Percentiles rank a stretch among this genome's conserved stretches.
These are phyloP conservation scores for Larimichthys crocea DNA, from an alignment of 2,113 vertebrate genomes.

Conservation along the genomic window DNA sequence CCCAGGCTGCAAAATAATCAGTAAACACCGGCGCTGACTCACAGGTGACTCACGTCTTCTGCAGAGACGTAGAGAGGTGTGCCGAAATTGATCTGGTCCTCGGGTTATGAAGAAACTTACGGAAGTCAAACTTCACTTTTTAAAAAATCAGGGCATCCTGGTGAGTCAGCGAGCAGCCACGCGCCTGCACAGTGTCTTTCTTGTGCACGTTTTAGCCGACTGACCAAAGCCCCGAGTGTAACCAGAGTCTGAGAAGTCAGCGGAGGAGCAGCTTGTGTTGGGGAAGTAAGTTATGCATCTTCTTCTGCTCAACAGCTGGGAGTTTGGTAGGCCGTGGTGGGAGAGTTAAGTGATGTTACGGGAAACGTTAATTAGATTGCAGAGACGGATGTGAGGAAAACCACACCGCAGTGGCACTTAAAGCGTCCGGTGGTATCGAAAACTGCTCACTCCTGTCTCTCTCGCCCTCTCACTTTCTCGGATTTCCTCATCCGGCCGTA, in stretches of 20 bases:
- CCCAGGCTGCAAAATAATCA: slow-evolving; percentile 15
- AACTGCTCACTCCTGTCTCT: not conserved
- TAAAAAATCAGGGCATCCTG: not conserved
- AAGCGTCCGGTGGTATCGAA: not conserved
- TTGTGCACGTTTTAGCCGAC: not conserved
- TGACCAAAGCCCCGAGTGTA: not conserved
- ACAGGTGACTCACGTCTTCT: slow-evolving; percentile 43
- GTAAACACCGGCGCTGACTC: slow-evolving; percentile 35
- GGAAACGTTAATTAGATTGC: slow-evolving; percentile 42
- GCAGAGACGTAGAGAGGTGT: not conserved
- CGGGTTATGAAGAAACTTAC: not conserved
- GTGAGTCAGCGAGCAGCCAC: not conserved
- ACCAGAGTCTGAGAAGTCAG: not conserved
- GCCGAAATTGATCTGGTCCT: not conserved
- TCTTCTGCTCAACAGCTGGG: slow-evolving; percentile 34
- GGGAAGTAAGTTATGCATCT: not conserved
- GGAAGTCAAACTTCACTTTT: not conserved
- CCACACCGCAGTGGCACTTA: not conserved
- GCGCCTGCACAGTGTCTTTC: not conserved
- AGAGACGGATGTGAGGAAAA: slow-evolving; percentile 39
- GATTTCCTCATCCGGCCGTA: not conserved
- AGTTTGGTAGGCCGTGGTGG: slow-evolving; percentile 41
- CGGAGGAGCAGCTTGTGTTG: not conserved
- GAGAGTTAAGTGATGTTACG: slow-evolving; percentile 36
- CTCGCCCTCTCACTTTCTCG: not conserved